Percentiles rank a stretch among this genome's conserved stretches.
These are phyloP conservation scores for Heterodera schachtii DNA, from an alignment of 1,140 invertebrate genomes.

Conservation along the genomic window DNA sequence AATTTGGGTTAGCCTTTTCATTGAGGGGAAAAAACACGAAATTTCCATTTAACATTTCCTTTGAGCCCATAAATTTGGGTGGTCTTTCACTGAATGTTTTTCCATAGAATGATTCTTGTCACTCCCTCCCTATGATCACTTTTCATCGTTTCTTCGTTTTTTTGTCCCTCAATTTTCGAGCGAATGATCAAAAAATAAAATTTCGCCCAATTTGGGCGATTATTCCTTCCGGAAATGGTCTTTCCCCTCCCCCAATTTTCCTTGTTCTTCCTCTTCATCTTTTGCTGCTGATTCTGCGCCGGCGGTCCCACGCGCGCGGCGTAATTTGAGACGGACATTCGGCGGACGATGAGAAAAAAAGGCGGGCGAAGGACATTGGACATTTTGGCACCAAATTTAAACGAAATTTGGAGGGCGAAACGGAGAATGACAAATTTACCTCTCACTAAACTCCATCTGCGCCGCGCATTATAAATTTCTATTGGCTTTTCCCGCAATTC, in stretches of 20 bases:
- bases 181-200: background rate
- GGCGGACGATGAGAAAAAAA: background rate
- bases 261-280: background rate
- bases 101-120: background rate
- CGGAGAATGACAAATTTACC: too few relatives aligned
- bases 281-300: background rate
- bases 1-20: background rate
- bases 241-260: too few relatives aligned
- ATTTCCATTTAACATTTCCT: too few relatives aligned
- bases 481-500: background rate
- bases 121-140: background rate
- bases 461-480: too few relatives aligned
- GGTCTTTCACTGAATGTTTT: background rate
- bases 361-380: background rate
- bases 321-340: slow-evolving; percentile 1
- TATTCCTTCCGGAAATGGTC: background rate
- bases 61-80: too few relatives aligned
- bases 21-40: too few relatives aligned
- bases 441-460: too few relatives aligned
- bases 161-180: background rate
- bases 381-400: slow-evolving; percentile 1
- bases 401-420: background rate
- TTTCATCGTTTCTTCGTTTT: background rate
- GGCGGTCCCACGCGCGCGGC: background rate
- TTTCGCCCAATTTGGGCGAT: background rate